Percentiles rank a stretch among this genome's conserved stretches.
Evolutionary conservation across 2,888 invertebrate species (phyloP).

Genomic region (Mesorhabditis belari): DNA sequence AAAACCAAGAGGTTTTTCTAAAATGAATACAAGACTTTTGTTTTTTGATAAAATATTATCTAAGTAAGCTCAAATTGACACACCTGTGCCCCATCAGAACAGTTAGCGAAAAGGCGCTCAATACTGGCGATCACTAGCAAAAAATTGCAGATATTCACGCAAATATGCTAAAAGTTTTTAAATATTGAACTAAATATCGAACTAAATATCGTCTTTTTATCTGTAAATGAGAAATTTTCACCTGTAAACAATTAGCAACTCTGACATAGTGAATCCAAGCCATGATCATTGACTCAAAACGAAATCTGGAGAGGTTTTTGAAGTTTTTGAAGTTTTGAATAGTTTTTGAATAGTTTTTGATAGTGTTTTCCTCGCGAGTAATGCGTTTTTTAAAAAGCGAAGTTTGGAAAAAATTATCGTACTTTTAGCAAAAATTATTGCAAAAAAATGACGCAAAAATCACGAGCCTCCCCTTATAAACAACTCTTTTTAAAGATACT

Average conservation of each 20-base stretch:
- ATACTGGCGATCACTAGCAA: slow-evolving; percentile 35
- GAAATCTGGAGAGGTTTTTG: not conserved
- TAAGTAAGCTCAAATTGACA: not conserved
- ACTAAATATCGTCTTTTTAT: too few species aligned
- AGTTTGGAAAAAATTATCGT: too few species aligned
- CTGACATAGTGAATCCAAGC: slow-evolving; percentile 3
- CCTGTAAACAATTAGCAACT: slow-evolving; percentile 22
- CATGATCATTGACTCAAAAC: not conserved
- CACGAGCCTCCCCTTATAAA: too few species aligned
- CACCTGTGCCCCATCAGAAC: slow-evolving; percentile 10
- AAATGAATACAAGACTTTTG: too few species aligned
- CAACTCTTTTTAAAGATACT: too few species aligned
- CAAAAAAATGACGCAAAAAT: too few species aligned
- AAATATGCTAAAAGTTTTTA: slow-evolving; percentile 28
- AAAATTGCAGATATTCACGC: slow-evolving; percentile 39
- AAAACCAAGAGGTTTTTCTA: slow-evolving; percentile 34
- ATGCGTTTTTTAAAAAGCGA: too few species aligned
- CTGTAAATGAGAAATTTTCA: not conserved
- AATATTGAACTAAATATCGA: slow-evolving; percentile 2
- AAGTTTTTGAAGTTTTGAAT: too few species aligned
- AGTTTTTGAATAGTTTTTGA: not conserved
- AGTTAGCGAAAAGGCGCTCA: slow-evolving; percentile 34
- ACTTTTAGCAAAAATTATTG: too few species aligned
- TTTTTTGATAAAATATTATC: too few species aligned
- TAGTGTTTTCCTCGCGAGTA: too few species aligned